Conservation (phyloP, 1,140 invertebrate species). For the Stegodyphus mimosarum region DNA sequence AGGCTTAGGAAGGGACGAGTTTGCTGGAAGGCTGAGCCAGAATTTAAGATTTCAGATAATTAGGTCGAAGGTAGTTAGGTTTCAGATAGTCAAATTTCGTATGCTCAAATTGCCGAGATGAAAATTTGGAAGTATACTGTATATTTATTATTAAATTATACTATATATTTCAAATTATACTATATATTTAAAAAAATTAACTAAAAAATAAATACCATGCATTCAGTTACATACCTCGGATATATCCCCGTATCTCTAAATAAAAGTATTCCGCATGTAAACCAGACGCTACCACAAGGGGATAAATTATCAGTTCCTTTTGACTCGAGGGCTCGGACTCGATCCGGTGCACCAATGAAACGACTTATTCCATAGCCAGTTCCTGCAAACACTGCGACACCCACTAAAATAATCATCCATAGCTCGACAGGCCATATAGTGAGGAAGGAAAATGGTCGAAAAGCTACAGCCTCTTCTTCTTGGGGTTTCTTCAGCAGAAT, state of each 20-base stretch:
- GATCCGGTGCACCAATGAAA: slow-evolving; percentile 13
- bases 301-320: slow-evolving; percentile 43
- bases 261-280: background rate
- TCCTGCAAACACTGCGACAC: background rate
- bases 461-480: background rate
- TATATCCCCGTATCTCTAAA: slow-evolving; percentile 41
- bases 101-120: no score
- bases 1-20: no score
- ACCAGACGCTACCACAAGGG: slow-evolving; percentile 37
- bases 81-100: no score
- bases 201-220: background rate
- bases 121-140: no score
- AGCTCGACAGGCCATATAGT: slow-evolving; percentile 3
- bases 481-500: slow-evolving; percentile 11
- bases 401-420: background rate
- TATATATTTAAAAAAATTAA: background rate
- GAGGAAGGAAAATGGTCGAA: slow-evolving; percentile 17
- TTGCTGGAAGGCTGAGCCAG: no score
- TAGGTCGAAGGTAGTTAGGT: no score
- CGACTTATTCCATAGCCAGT: background rate
- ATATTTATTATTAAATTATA: no score
- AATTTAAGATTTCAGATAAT: no score
- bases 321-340: slow-evolving; percentile 38
- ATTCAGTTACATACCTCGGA: slow-evolving; percentile 18
- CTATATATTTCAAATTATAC: no score